A percentile compares a stretch with the other conserved stretches of the same genome.
These are phyloP conservation scores for Lampropteryx suffumata DNA, from an alignment of 2,888 invertebrate genomes.

Conservation along the genomic window DNA sequence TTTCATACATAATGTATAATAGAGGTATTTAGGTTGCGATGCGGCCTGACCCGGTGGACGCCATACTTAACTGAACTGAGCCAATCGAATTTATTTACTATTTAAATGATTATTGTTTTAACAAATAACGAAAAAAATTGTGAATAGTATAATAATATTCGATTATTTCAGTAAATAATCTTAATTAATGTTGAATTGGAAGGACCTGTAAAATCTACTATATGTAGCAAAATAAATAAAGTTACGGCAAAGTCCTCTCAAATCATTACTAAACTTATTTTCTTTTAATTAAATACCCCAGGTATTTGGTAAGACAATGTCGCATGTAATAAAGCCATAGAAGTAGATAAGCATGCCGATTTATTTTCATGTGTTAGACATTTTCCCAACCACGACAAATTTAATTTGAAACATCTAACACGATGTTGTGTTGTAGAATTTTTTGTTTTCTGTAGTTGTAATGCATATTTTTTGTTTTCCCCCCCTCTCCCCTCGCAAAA, in stretches of 20 bases:
- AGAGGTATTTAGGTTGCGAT: too few relatives aligned
- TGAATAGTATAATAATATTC: background rate
- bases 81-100: background rate
- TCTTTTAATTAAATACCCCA: slow-evolving; percentile 24
- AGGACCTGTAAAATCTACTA: slow-evolving; percentile 26
- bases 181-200: slow-evolving; percentile 21
- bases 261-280: slow-evolving; percentile 36
- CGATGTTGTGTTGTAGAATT: slow-evolving; percentile 43
- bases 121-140: too few relatives aligned
- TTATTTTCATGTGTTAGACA: slow-evolving; percentile 72
- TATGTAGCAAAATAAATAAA: background rate
- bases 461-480: slow-evolving; percentile 82
- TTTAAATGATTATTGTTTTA: too few relatives aligned
- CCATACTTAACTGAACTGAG: too few relatives aligned
- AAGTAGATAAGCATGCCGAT: slow-evolving; percentile 68
- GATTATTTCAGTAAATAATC: background rate
- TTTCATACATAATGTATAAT: too few relatives aligned
- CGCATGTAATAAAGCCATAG: slow-evolving; percentile 74
- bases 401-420: slow-evolving; percentile 31
- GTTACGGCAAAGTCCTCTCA: slow-evolving; percentile 37
- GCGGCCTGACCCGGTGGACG: too few relatives aligned
- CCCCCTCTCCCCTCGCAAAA: slow-evolving; percentile 69
- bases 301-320: slow-evolving; percentile 48
- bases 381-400: slow-evolving; percentile 78
- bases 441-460: slow-evolving; percentile 81